phyloP scores from a whole-genome alignment of 2,888 invertebrate species.

The Athalia rosae region DNA sequence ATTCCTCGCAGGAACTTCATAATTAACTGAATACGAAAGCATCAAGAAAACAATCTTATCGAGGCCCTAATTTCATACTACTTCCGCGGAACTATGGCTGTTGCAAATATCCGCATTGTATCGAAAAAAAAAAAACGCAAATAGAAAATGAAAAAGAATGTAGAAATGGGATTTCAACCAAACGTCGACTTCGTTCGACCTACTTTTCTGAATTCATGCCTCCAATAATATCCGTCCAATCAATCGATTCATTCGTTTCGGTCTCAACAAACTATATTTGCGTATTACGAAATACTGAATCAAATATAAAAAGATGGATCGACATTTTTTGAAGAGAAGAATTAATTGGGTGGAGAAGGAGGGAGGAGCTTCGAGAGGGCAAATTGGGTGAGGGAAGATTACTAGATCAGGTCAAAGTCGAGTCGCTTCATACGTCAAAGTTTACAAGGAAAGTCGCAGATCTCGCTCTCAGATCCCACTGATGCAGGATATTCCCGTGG shows the following conservation, averaged over 20 bases:
- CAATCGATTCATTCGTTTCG: no score
- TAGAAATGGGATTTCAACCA: no score
- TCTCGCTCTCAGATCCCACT: not conserved
- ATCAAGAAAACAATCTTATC: not conserved
- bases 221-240: no score
- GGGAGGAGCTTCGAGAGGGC: not conserved
- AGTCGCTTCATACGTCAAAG: conserved; percentile 5
- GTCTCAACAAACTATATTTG: no score
- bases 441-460: not conserved
- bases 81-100: not conserved
- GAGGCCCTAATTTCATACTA: not conserved
- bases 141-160: no score
- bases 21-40: conserved; percentile 33
- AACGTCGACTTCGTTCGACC: no score
- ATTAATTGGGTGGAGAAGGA: not conserved
- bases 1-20: conserved; percentile 10
- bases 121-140: not conserved
- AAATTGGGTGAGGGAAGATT: conserved; percentile 22
- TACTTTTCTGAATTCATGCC: no score
- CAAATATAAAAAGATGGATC: no score
- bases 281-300: no score
- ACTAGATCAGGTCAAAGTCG: conserved; percentile 22
- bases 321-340: not conserved
- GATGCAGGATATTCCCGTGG: not conserved
- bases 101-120: not conserved